These are phyloP conservation scores for Brienomyrus longianalis DNA, from an alignment of 2,113 vertebrate genomes.

Conservation along the genomic window DNA sequence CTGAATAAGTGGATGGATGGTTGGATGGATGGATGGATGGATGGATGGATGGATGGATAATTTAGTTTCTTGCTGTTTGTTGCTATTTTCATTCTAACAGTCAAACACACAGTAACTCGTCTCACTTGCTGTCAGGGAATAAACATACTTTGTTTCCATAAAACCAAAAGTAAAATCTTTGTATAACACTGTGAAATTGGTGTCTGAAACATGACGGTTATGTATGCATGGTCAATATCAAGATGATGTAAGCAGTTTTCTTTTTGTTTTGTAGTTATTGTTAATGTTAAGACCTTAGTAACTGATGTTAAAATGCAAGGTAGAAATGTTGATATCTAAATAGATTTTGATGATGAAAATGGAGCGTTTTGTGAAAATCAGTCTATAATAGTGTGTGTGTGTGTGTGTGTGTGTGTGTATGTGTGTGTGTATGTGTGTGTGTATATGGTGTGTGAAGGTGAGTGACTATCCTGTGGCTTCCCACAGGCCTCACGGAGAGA, in stretches of 20 bases:
- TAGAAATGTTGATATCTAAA: background rate
- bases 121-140: background rate
- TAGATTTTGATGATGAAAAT: background rate
- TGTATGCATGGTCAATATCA: background rate
- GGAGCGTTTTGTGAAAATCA: conserved; percentile 7
- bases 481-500: conserved; percentile 73
- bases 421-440: conserved; percentile 19
- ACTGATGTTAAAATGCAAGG: background rate
- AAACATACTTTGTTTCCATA: background rate
- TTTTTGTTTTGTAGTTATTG: background rate
- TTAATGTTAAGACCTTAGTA: background rate
- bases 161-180: background rate
- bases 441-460: conserved; percentile 44
- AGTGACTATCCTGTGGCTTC: conserved; percentile 70
- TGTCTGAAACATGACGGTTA: background rate
- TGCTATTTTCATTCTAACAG: background rate
- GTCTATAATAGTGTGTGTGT: background rate
- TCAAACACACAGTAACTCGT: background rate
- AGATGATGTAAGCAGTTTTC: background rate
- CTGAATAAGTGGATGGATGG: background rate
- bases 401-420: conserved; percentile 21
- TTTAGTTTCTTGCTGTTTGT: background rate
- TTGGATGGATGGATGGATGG: background rate
- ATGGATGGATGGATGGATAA: background rate
- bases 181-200: background rate